Conservation (phyloP, 2,113 vertebrate genomes). For the Neolamprologus hecqui region DNA sequence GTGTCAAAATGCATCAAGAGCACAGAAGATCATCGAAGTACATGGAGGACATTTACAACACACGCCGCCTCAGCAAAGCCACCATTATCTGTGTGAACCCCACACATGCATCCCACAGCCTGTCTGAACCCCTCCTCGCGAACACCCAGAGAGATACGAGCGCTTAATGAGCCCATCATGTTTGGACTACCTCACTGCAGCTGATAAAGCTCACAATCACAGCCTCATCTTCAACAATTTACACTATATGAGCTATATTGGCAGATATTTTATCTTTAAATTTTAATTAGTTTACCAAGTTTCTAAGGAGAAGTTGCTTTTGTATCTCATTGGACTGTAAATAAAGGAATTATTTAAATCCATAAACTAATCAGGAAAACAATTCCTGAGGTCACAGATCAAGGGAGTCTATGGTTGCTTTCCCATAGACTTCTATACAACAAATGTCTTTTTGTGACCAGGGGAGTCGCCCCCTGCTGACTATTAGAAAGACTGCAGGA, state of each 20-base stretch:
- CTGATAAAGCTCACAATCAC: not conserved
- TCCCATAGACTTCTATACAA: not conserved
- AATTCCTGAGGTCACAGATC: not conserved
- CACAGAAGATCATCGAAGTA: not conserved
- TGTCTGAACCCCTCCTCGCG: rapidly evolving
- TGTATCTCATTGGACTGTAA: not conserved
- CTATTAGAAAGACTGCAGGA: not conserved
- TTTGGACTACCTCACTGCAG: not conserved
- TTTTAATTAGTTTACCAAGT: not conserved
- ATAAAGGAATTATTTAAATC: not conserved
- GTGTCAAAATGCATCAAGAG: not conserved
- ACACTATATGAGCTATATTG: not conserved
- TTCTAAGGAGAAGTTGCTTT: not conserved
- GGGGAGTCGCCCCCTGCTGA: not conserved
- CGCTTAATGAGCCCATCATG: not conserved
- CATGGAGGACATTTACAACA: not conserved
- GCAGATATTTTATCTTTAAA: not conserved
- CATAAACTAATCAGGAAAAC: not conserved
- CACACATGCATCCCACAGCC: not conserved
- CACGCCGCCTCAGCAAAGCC: not conserved
- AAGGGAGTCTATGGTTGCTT: not conserved
- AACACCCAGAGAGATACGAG: not conserved
- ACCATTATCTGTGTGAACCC: not conserved
- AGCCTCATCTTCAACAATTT: not conserved
- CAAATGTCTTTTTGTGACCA: not conserved